Evolutionary conservation across 2,797 vertebrate species (phyloP).

Genomic region (Labroides dimidiatus): DNA sequence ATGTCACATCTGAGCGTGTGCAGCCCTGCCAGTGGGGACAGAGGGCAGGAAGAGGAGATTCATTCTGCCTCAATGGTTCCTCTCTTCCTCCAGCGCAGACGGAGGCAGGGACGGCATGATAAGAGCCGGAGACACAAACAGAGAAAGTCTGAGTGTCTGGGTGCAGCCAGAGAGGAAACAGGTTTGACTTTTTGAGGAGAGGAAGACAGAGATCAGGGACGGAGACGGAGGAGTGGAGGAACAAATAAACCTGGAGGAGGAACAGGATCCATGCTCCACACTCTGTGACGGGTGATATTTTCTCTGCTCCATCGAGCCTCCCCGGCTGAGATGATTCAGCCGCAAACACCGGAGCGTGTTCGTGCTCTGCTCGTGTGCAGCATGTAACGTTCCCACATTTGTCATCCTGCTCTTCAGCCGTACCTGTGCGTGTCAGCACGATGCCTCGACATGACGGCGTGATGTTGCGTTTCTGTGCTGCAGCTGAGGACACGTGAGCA

Average conservation of each 20-base stretch:
- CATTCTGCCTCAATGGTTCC: constrained; percentile 39
- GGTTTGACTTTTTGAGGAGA: background rate
- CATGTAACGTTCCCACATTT: constrained; percentile 5
- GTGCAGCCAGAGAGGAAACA: background rate
- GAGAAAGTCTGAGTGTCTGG: too few relatives aligned
- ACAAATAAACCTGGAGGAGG: constrained; percentile 2
- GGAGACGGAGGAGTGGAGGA: background rate
- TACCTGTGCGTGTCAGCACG: too few relatives aligned
- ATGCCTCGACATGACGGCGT: background rate
- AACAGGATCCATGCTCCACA: background rate
- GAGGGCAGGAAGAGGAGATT: constrained; percentile 29
- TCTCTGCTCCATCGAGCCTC: constrained; percentile 32
- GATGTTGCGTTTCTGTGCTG: too few relatives aligned
- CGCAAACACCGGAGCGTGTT: constrained; percentile 6
- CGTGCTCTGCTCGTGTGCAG: constrained; percentile 6
- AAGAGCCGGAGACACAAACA: background rate
- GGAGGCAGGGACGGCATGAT: background rate
- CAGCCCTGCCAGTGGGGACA: constrained; percentile 20
- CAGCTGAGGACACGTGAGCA: too few relatives aligned
- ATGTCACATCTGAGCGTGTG: constrained; percentile 52
- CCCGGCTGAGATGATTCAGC: constrained; percentile 33
- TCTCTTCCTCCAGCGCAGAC: constrained; percentile 18
- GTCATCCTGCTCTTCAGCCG: background rate
- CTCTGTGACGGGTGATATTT: constrained; percentile 20
- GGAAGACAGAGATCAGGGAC: constrained; percentile 1